Base-by-base conservation (phyloP, 2,888 invertebrate genomes). In the Shargacucullia verbasci region DNA sequence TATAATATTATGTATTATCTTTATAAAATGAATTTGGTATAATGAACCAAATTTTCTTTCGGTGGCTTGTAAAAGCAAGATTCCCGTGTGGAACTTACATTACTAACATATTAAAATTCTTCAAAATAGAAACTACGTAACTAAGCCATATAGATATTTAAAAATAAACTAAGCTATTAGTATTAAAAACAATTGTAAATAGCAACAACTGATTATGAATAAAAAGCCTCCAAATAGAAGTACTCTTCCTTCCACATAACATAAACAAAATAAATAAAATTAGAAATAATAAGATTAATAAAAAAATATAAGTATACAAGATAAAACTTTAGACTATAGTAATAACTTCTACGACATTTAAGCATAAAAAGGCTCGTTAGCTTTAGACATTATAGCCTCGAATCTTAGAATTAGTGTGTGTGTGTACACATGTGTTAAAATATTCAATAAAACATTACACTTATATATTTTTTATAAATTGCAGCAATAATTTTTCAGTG, bases 111-210 rank as follows among this genome's bases (percentile, higher is more conserved):
- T 67, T 65, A 60, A 68, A 62, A 69, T 69, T 65, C 49, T 64
- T 65, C 50, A 66, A 69, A 75, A 73, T 76, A 76, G 64, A 64
- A 73, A 75, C 75, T 76, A 76, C 65, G 78, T 80, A 82, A 75
- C 80, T 78, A 79, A 78, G 73, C 63, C 70, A 81, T 79, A 80
- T 80, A 73, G 66, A 62, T 67, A 73, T 78, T 82, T 5, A 78
- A 81, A 84, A 86, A 87, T 85, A 85, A 86, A 86, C 80, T 85
- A 79, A 80, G 81, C 76, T 83, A 83, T 81, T 84, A 83, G 80
- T 84, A 76, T 85, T 82, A 75, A 85, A 90, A 91, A 91, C 90
- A 91, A 90, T 84, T 91, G 89, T 90, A 91, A 91, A 91, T 90
- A 91, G 88, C 88, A 90, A 92, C 90, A 90, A 91, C 84, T 87